Evolutionary conservation across 2,113 vertebrate species (phyloP).

Genomic region (Suncus etruscus): DNA sequence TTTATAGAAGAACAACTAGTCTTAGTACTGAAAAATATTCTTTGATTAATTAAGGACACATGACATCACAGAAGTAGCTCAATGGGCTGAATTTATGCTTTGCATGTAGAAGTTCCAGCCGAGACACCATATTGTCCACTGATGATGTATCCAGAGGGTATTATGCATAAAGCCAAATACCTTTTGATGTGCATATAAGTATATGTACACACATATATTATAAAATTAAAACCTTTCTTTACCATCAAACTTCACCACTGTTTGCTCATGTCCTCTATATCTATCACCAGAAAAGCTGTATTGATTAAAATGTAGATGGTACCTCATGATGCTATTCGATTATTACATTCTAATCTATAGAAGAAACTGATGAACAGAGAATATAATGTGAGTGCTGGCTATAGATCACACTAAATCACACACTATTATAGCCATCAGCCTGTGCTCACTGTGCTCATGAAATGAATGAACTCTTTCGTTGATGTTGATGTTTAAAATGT

Average conservation of each 20-base stretch:
- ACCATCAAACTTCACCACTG: background rate
- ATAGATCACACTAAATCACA: background rate
- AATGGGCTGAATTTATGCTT: background rate
- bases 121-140: no score
- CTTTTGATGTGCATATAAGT: no score
- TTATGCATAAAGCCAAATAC: no score
- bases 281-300: background rate
- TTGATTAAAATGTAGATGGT: background rate
- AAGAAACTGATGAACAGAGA: background rate
- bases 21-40: background rate
- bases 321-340: background rate
- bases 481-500: no score
- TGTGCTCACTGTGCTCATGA: background rate
- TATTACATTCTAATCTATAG: background rate
- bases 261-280: background rate
- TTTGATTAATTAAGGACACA: slow-evolving; percentile 37
- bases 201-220: background rate
- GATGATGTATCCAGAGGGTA: no score
- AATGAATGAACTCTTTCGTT: background rate
- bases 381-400: background rate
- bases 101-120: background rate
- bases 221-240: background rate
- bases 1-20: background rate
- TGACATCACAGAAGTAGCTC: background rate
- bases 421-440: background rate